Evolutionary conservation across 92 coral and sea anemone genomes (phyloP).

Genomic region (Actinernus sp.): DNA sequence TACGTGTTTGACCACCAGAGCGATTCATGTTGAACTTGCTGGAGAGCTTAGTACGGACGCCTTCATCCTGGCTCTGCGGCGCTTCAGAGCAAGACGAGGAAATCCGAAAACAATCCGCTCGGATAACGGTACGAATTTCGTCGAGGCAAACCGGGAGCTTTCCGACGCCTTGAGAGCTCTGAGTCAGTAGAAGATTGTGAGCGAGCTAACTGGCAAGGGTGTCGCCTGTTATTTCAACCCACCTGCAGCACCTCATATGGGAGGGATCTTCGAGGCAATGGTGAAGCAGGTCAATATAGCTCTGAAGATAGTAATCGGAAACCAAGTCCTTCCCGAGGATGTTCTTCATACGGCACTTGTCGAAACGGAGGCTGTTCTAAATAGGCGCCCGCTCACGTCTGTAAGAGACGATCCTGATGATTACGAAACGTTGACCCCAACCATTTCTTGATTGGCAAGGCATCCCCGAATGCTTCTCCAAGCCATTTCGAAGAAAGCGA

Average conservation of each 20-base stretch:
- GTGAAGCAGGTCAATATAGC: too few species aligned
- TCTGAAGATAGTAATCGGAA: constrained; percentile 8
- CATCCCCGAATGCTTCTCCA: too few species aligned
- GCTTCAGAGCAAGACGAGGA: constrained; percentile 27
- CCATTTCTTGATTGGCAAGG: too few species aligned
- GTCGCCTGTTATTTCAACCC: too few species aligned
- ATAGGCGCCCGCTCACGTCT: constrained; percentile 19
- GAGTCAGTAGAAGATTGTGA: background rate
- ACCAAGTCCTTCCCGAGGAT: constrained; percentile 10
- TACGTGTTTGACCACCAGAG: constrained; percentile 45
- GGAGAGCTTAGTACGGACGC: too few species aligned
- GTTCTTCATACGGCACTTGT: constrained; percentile 10
- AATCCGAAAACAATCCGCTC: constrained; percentile 18
- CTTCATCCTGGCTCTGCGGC: constrained; percentile 36
- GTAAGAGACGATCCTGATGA: constrained; percentile 25
- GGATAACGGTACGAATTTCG: too few species aligned
- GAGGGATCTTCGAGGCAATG: too few species aligned
- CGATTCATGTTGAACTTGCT: constrained; percentile 49
- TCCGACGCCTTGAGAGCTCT: background rate
- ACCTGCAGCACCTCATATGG: too few species aligned
- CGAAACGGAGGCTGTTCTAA: constrained; percentile 23
- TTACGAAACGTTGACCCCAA: constrained; percentile 24
- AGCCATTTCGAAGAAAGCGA: too few species aligned
- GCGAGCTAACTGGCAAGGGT: too few species aligned
- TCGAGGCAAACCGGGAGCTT: too few species aligned